Percentiles rank a stretch among this genome's conserved stretches.
Evolutionary conservation across 35 echinoderm and acorn worm genomes (phyloP).

Genomic region (Eucidaris tribuloides): DNA sequence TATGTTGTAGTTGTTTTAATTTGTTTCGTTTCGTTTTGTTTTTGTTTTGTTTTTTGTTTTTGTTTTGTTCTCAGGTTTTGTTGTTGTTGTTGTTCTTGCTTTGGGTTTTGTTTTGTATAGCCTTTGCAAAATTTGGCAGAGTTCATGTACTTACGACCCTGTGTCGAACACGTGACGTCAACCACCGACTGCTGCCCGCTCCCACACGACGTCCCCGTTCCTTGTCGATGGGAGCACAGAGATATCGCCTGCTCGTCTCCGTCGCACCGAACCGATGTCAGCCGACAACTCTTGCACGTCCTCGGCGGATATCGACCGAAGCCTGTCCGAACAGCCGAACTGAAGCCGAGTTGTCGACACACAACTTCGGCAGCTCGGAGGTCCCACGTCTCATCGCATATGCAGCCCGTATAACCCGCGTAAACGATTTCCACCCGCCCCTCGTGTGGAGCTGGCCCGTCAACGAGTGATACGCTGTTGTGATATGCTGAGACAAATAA

Average conservation of each 20-base stretch:
- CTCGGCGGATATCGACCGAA: not conserved
- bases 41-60: no score
- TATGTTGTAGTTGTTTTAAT: no score
- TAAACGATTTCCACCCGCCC: slow-evolving; percentile 11
- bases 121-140: no score
- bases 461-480: slow-evolving; percentile 1
- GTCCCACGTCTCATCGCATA: slow-evolving; percentile 2
- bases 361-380: not conserved
- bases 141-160: not conserved
- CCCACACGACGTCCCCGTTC: not conserved
- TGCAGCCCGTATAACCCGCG: slow-evolving; percentile 7
- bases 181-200: not conserved
- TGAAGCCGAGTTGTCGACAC: slow-evolving; percentile 18
- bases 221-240: not conserved
- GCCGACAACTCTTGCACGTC: not conserved
- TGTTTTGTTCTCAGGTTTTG: no score
- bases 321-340: not conserved
- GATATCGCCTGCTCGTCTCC: slow-evolving; percentile 5
- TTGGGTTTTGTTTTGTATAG: no score
- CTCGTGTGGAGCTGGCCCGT: slow-evolving; percentile 7
- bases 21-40: no score
- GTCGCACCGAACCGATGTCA: not conserved
- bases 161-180: not conserved
- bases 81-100: no score
- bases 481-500: no score